Percentiles rank a stretch among this genome's conserved stretches.
phyloP scores from a whole-genome alignment of 2,797 vertebrate genomes.

The Margarornis squamiger region DNA sequence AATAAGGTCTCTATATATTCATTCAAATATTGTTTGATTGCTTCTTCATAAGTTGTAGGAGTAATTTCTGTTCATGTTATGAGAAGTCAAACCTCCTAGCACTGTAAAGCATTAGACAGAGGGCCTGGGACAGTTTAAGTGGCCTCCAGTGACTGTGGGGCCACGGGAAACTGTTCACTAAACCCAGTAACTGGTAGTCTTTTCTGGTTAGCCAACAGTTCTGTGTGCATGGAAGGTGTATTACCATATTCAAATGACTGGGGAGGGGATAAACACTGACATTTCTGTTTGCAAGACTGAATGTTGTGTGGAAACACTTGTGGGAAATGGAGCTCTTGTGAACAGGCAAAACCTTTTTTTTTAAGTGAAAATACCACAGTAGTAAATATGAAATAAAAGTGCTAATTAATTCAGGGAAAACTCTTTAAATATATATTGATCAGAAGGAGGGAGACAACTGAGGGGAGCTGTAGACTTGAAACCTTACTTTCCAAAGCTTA shows the following conservation, averaged over 20 bases:
- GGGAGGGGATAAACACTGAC: not conserved
- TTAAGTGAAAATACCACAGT: not conserved
- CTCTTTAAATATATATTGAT: not conserved
- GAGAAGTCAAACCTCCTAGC: not conserved
- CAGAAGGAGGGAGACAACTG: not conserved
- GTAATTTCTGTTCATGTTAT: not conserved
- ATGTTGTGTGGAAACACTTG: not conserved
- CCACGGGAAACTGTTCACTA: not conserved
- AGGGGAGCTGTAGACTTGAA: not conserved
- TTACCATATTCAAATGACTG: not conserved
- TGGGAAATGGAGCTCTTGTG: not conserved
- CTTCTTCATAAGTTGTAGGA: not conserved
- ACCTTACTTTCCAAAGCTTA: not conserved
- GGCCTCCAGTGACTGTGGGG: not conserved
- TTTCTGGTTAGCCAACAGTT: not conserved
- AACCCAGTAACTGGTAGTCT: not conserved
- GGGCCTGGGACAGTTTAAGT: not conserved
- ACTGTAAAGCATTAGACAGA: not conserved
- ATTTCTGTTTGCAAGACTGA: not conserved
- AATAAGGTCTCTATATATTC: not conserved
- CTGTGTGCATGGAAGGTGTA: not conserved
- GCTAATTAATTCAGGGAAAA: slow-evolving; percentile 35
- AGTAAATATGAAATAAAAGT: slow-evolving; percentile 33
- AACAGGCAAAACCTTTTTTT: not conserved
- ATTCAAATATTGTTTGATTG: not conserved